These are phyloP conservation scores for Euwallacea similis DNA, from an alignment of 1,140 invertebrate species.

Conservation along the genomic window DNA sequence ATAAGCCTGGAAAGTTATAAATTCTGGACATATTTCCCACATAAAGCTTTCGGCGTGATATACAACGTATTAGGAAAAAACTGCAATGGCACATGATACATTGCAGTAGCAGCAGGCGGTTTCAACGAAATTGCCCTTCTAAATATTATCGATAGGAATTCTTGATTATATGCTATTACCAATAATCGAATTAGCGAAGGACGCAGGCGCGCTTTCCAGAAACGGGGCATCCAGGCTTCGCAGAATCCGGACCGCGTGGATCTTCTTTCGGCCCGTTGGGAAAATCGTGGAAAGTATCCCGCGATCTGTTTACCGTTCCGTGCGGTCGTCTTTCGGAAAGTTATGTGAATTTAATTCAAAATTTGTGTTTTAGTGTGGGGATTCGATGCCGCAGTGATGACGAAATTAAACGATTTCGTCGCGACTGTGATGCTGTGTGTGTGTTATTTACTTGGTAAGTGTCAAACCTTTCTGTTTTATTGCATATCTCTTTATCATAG, in stretches of 20 bases:
- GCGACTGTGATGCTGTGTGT: constrained; percentile 7
- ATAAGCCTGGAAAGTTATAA: background rate
- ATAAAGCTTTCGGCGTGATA: background rate
- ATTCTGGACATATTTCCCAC: background rate
- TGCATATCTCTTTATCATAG: too few species aligned
- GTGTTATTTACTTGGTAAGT: constrained; percentile 24
- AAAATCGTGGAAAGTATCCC: constrained; percentile 22
- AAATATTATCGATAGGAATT: constrained; percentile 26
- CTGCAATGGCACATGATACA: constrained; percentile 1
- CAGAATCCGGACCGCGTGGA: constrained; percentile 27
- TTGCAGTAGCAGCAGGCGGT: constrained; percentile 4
- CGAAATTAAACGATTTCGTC: constrained; percentile 14
- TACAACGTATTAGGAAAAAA: background rate
- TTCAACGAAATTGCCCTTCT: background rate
- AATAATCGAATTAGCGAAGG: constrained; percentile 28
- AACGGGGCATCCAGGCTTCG: constrained; percentile 29
- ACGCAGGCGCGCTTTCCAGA: constrained; percentile 21
- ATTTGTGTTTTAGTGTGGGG: background rate
- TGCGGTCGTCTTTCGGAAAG: constrained; percentile 1
- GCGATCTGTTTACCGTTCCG: constrained; percentile 14
- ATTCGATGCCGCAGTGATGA: constrained; percentile 10
- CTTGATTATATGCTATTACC: constrained; percentile 23
- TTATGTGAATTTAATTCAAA: background rate
- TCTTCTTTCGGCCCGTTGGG: constrained; percentile 12
- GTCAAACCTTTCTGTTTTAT: background rate